Percentiles rank a stretch among this genome's conserved stretches.
Evolutionary conservation across 2,888 invertebrate species (phyloP).

Genomic region (Xylota segnis): DNA sequence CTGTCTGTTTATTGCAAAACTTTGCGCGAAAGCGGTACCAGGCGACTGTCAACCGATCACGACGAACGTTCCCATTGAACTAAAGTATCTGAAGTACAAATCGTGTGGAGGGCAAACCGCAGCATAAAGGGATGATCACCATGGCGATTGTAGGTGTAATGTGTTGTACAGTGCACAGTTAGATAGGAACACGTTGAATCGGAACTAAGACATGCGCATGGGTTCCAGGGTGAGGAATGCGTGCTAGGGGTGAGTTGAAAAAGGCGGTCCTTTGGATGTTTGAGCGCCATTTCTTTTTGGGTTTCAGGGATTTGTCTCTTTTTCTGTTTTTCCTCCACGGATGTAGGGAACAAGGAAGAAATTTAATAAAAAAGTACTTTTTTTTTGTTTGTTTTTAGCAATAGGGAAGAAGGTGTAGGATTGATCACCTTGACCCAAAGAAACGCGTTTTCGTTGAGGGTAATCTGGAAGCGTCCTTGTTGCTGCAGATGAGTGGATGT

Average conservation of each 20-base stretch:
- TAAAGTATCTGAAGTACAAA: constrained; percentile 32
- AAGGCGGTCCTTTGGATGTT: constrained; percentile 62
- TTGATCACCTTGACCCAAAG: constrained; percentile 74
- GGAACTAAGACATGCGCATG: constrained; percentile 62
- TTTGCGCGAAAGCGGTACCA: constrained; percentile 1
- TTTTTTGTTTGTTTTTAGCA: constrained; percentile 14
- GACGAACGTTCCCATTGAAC: constrained; percentile 66
- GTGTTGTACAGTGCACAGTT: constrained; percentile 39
- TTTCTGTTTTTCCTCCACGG: constrained; percentile 3
- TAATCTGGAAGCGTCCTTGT: constrained; percentile 14
- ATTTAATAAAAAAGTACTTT: constrained; percentile 42
- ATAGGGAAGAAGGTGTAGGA: constrained; percentile 45
- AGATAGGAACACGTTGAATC: constrained; percentile 47
- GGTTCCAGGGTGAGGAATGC: constrained; percentile 30
- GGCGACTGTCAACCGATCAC: constrained; percentile 57
- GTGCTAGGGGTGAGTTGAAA: constrained; percentile 59
- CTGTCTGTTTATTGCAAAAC: not conserved
- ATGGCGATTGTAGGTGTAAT: constrained; percentile 62
- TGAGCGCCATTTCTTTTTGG: constrained; percentile 71
- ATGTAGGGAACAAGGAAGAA: constrained; percentile 20
- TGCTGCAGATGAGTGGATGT: not conserved
- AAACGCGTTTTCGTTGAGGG: constrained; percentile 26
- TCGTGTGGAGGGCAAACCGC: not conserved
- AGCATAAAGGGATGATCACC: constrained; percentile 58
- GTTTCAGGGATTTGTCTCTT: constrained; percentile 1